Percentiles rank a stretch among this genome's conserved stretches.
Conservation (phyloP, 1,140 invertebrate genomes). For the Aphis craccivora region DNA sequence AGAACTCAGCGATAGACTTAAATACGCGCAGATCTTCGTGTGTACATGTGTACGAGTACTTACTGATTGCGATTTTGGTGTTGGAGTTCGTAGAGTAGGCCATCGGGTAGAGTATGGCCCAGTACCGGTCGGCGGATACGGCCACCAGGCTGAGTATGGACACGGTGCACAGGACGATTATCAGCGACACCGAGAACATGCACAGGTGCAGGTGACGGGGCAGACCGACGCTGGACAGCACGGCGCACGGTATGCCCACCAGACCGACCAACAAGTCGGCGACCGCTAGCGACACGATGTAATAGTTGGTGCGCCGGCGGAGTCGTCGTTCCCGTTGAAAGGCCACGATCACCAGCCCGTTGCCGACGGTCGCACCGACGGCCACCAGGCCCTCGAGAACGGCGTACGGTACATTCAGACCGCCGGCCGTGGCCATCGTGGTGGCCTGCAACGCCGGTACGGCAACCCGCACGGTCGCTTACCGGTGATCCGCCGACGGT, state of each 20-base stretch:
- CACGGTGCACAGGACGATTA: slow-evolving; percentile 88
- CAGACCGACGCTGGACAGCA: slow-evolving; percentile 77
- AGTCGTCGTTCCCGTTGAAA: slow-evolving; percentile 79
- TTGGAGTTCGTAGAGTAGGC: slow-evolving; percentile 86
- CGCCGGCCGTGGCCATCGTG: not conserved
- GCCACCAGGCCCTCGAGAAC: slow-evolving; percentile 82
- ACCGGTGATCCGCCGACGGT: not conserved
- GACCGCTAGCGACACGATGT: slow-evolving; percentile 85
- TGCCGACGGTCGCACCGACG: slow-evolving; percentile 80
- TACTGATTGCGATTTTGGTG: slow-evolving; percentile 82
- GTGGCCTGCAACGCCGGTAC: not conserved
- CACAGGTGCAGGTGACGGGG: slow-evolving; percentile 82
- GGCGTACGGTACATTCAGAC: slow-evolving; percentile 74
- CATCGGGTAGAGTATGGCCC: slow-evolving; percentile 90
- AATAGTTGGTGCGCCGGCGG: slow-evolving; percentile 85
- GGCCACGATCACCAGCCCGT: slow-evolving; percentile 84
- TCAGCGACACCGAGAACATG: slow-evolving; percentile 84
- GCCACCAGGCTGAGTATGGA: slow-evolving; percentile 91
- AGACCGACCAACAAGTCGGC: slow-evolving; percentile 84
- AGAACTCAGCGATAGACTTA: no score
- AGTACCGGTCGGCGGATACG: slow-evolving; percentile 89
- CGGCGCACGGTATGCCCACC: slow-evolving; percentile 85
- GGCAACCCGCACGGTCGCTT: not conserved
- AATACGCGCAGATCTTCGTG: not conserved
- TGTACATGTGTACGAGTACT: slow-evolving; percentile 63